Evolutionary conservation across 1,140 invertebrate species (phyloP).

Genomic region (Pemphigus obesinymphae): DNA sequence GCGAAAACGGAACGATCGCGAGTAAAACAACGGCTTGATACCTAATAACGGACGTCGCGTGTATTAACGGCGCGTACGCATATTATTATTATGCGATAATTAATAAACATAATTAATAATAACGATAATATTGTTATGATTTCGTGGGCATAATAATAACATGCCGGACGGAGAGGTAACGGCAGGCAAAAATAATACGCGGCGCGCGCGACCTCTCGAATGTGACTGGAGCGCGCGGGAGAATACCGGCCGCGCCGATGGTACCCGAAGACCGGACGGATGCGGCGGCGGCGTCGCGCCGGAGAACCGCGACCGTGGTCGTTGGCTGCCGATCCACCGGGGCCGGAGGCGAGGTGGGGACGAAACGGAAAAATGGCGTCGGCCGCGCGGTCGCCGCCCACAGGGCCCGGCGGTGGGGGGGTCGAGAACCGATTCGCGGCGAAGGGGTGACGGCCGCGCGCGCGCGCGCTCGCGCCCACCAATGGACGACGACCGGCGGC

Average conservation of each 20-base stretch:
- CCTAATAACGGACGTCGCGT: background rate
- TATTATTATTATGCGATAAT: too few species aligned
- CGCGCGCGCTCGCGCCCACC: background rate
- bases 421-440: background rate
- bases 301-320: background rate
- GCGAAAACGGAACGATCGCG: too few species aligned
- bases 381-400: background rate
- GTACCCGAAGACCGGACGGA: slow-evolving; percentile 14
- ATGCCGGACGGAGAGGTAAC: too few species aligned
- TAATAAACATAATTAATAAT: background rate
- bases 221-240: background rate
- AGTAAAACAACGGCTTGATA: too few species aligned
- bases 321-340: background rate
- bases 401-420: background rate
- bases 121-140: background rate
- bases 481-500: background rate
- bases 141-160: too few species aligned
- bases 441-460: background rate
- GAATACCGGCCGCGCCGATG: background rate
- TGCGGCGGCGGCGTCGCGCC: background rate
- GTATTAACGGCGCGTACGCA: background rate
- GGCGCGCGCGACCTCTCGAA: background rate
- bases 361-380: slow-evolving; percentile 16
- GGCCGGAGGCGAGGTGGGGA: background rate
- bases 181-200: too few species aligned